Conservation (phyloP, 2,888 invertebrate genomes). For the Drosophila paracracens region DNA sequence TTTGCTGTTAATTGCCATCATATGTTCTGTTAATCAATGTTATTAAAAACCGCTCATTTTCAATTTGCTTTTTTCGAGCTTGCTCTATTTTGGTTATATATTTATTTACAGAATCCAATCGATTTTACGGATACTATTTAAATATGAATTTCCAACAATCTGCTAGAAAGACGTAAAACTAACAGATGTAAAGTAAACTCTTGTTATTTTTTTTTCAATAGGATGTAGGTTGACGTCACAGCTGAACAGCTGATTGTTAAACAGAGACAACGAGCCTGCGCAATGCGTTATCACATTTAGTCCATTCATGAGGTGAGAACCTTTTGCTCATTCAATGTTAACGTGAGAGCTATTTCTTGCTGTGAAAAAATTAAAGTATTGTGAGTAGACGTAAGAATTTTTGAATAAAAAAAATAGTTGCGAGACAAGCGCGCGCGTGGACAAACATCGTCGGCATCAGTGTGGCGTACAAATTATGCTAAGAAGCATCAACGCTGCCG, state of each 20-base stretch:
- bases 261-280: constrained; percentile 6
- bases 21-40: background rate
- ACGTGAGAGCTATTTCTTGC: constrained; percentile 21
- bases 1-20: background rate
- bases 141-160: background rate
- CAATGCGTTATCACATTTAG: constrained; percentile 1
- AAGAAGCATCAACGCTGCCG: constrained; percentile 64
- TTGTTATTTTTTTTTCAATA: background rate
- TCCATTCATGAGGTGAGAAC: constrained; percentile 7
- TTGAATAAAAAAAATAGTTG: constrained; percentile 46
- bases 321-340: constrained; percentile 12
- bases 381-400: constrained; percentile 42
- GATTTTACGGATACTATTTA: background rate
- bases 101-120: background rate
- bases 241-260: constrained; percentile 5
- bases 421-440: constrained; percentile 54
- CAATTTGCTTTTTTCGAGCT: background rate
- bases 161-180: no score
- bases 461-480: constrained; percentile 73
- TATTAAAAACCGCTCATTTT: background rate
- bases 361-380: constrained; percentile 24
- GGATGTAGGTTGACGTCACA: constrained; percentile 7
- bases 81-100: background rate
- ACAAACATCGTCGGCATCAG: constrained; percentile 50
- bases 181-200: background rate